These are phyloP conservation scores for Halyomorpha halys DNA, from an alignment of 1,140 invertebrate genomes.

Conservation along the genomic window DNA sequence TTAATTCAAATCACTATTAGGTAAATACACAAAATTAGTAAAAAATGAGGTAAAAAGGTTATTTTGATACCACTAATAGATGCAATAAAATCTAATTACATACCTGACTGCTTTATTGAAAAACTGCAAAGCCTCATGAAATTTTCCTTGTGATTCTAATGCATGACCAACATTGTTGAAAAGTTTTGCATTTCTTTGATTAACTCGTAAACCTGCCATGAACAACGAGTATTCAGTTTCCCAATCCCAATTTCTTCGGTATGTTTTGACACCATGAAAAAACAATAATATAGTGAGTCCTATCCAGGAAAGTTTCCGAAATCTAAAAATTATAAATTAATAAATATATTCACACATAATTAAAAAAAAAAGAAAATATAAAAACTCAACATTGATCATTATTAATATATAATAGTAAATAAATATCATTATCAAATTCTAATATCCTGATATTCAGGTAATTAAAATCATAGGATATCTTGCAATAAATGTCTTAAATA, in stretches of 20 bases:
- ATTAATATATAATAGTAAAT: too few relatives aligned
- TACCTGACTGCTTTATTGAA: constrained; percentile 79
- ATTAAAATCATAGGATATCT: too few relatives aligned
- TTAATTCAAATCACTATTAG: too few relatives aligned
- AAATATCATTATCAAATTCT: too few relatives aligned
- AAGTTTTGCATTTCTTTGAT: constrained; percentile 85
- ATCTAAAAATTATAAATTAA: constrained; percentile 19
- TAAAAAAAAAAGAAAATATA: too few relatives aligned
- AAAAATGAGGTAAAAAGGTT: too few relatives aligned
- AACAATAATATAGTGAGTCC: constrained; percentile 55
- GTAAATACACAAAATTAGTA: too few relatives aligned
- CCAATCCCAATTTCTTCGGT: constrained; percentile 83
- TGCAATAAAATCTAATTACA: constrained; percentile 22
- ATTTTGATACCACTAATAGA: too few relatives aligned
- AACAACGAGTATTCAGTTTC: constrained; percentile 86
- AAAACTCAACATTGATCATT: too few relatives aligned
- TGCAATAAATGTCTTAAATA: too few relatives aligned
- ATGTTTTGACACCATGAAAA: constrained; percentile 69
- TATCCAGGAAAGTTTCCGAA: constrained; percentile 39
- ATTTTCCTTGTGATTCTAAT: constrained; percentile 73
- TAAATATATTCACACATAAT: too few relatives aligned
- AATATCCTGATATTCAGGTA: too few relatives aligned
- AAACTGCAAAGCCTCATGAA: constrained; percentile 76
- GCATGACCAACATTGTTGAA: constrained; percentile 97
- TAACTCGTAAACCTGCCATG: constrained; percentile 81